Evolutionary conservation across 2,888 invertebrate genomes (phyloP), one percentile per base, ranked within the genome.

Genomic region (Achlya flavicornis): DNA sequence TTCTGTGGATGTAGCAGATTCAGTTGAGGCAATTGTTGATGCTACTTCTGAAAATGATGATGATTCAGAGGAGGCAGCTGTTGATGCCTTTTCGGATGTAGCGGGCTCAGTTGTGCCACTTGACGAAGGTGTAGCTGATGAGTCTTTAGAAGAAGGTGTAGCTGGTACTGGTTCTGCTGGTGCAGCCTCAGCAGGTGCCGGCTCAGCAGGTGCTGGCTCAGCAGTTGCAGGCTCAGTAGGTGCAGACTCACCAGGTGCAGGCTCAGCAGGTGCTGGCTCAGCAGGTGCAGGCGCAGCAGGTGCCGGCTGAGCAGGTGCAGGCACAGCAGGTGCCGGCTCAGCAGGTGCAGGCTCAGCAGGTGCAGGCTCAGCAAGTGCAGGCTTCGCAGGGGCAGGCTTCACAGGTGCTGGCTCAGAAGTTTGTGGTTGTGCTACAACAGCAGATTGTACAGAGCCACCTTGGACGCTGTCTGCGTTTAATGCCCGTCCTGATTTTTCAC

Each of bases 401-500:
- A 38, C n/a, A n/a, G 35, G 26, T 38, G n/a, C 33, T 33, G 58
- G 12, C 32, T 58, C 58, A 41, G 58, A 14, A 61, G 63, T 61
- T 19, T 63, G 26, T 60, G 66, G 48, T 35, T 64, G 67, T 19
- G 65, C 63, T n/a, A 61, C 69, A 43, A 64, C 66, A 53, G 73
- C 58, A 3, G 69, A 73, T 32, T 80, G 76, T 57, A 71, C 76
- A 58, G 86, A 83, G 57, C 72, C 75, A 43, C 80, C 71, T 61
- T 71, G 74, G 33, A 73, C 70, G 59, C 69, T 84, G 11, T 86
- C 81, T 12, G 67, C 62, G 6, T 85, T 80, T 1, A 85, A 71
- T n/a, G 85, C 78, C 57, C 84, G 76, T 2, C 86, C 83, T 61
- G 79, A 71, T 72, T 89, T 90, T 43, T 81, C 80, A 38, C 65